Evolutionary conservation across 2,888 invertebrate species (phyloP).

Genomic region (Boloria selene): DNA sequence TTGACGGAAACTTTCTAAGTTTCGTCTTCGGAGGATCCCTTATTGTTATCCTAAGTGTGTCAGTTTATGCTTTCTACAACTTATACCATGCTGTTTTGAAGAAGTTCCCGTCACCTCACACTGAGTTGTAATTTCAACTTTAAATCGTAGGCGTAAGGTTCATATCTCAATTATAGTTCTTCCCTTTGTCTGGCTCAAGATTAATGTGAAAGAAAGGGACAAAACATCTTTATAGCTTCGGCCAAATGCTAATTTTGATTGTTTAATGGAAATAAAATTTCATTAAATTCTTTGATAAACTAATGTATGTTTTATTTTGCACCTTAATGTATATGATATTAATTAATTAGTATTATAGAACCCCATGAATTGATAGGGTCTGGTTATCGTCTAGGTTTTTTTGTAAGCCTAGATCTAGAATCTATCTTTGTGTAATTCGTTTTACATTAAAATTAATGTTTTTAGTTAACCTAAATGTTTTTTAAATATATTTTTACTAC

Average conservation of each 20-base stretch:
- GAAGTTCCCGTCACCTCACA: conserved; percentile 91
- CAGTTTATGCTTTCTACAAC: conserved; percentile 93
- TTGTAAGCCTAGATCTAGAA: too few species aligned
- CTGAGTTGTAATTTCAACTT: conserved; percentile 85
- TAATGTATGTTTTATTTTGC: conserved; percentile 11
- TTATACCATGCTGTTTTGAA: conserved; percentile 90
- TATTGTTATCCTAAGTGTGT: conserved; percentile 89
- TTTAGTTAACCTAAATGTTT: too few species aligned
- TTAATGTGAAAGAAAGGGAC: not conserved
- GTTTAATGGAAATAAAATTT: conserved; percentile 26
- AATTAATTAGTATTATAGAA: too few species aligned
- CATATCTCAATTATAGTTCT: conserved; percentile 29
- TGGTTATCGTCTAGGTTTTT: too few species aligned
- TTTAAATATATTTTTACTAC: too few species aligned
- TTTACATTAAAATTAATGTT: too few species aligned
- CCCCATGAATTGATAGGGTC: too few species aligned
- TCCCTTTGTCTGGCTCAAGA: conserved; percentile 15
- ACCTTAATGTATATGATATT: not conserved
- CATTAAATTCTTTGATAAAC: conserved; percentile 17
- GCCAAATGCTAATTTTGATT: conserved; percentile 22
- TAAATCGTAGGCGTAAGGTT: conserved; percentile 42
- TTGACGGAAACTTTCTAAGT: conserved; percentile 91
- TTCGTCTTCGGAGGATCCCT: conserved; percentile 91
- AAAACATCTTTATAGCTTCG: conserved; percentile 40
- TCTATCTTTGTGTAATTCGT: too few species aligned